Evolutionary conservation across 2,888 invertebrate species (phyloP), one percentile per base, ranked within the genome.

Genomic region (Drosophila villosipedis): DNA sequence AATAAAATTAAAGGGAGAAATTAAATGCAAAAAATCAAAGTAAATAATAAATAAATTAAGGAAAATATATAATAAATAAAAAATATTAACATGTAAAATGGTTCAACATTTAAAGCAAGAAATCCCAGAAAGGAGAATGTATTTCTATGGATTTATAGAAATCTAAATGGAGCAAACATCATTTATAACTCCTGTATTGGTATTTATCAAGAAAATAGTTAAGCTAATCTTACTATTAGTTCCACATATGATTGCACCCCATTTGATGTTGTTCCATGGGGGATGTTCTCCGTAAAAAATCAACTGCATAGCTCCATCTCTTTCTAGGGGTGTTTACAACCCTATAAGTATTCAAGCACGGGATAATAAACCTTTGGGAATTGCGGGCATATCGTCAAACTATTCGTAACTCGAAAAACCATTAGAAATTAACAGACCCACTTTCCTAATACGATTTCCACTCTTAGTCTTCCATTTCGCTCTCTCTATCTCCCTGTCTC

Each of bases 201-300:
- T 4, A 47, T 47, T 47, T 47, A 25, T 47, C 4, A 9, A 9
- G 47, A 25, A 47, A 16, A 47, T 47, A 25, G 47, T 25, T 25
- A 4, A 25, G 35, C 33, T 33, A 60, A 60, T 28, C 28, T 50
- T 37, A 35, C 14, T 4, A 31, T 31, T 16, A 37, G 30, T 58
- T n/a, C 10, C 43, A 47, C 16, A 16, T 50, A 43, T 5, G 19
- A 33, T 41, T 25, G 4, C 60, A 47, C 28, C 63, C 65, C 65
- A 52, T 60, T 65, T 39, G 28, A 50, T 19, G 30, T n/a, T n/a
- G 9, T 39, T 19, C 35, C n/a, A 14, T 43, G 43, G 52, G 76
- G 85, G 80, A 39, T 79, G 83, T 25, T 63, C 52, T 25, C 4
- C 53, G 28, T 30, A 37, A 58, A 19, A 43, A 41, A 31, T 4